Evolutionary conservation across 2,888 invertebrate species (phyloP).

Genomic region (Ecliptopera silaceata): DNA sequence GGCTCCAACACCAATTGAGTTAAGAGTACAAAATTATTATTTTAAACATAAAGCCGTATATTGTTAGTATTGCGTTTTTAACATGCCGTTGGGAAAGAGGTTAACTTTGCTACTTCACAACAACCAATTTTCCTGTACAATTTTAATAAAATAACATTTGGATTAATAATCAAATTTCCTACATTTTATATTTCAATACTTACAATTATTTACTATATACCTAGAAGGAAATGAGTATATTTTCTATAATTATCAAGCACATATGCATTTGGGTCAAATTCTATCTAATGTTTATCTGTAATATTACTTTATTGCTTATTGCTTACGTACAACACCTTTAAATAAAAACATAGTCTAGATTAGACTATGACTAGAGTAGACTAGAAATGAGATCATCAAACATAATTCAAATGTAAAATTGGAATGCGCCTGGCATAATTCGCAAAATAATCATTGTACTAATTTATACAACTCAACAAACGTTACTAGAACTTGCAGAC

Average conservation of each 20-base stretch:
- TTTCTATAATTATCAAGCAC: neutral
- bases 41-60: too few species aligned
- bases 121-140: slow-evolving; percentile 1
- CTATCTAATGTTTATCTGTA: neutral
- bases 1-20: neutral
- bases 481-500: too few species aligned
- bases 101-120: neutral
- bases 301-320: neutral
- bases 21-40: too few species aligned
- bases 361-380: too few species aligned
- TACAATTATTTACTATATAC: neutral
- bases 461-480: too few species aligned
- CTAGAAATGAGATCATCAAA: slow-evolving; percentile 2
- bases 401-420: neutral
- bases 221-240: neutral
- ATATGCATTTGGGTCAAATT: neutral
- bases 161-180: slow-evolving; percentile 2
- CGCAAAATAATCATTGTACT: too few species aligned
- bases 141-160: slow-evolving; percentile 14
- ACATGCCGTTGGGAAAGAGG: neutral
- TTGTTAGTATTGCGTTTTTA: neutral
- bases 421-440: neutral
- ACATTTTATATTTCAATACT: slow-evolving; percentile 3
- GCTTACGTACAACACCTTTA: neutral
- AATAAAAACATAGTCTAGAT: neutral